Evolutionary conservation across 2,797 vertebrate species (phyloP).

Genomic region (Lateolabrax maculatus): DNA sequence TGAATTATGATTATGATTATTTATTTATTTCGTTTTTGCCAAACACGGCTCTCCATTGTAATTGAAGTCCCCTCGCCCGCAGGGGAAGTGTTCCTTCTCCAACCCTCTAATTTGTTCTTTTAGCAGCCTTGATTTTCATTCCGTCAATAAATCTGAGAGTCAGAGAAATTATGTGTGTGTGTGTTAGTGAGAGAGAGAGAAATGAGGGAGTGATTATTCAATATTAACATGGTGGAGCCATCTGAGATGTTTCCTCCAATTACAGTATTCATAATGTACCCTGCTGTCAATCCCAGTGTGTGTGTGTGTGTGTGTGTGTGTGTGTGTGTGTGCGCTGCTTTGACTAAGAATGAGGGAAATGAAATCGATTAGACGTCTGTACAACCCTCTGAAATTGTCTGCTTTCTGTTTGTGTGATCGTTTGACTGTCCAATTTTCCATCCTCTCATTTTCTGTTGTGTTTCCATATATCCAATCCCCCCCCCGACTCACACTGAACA

Average conservation of each 20-base stretch:
- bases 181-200: constrained; percentile 17
- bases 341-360: constrained; percentile 61
- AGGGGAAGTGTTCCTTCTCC: constrained; percentile 68
- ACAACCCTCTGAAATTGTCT: constrained; percentile 74
- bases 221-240: constrained; percentile 77
- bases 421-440: constrained; percentile 79
- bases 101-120: constrained; percentile 83
- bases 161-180: constrained; percentile 1
- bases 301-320: constrained; percentile 34
- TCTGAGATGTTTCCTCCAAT: constrained; percentile 81
- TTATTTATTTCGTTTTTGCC: constrained; percentile 70
- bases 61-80: constrained; percentile 78
- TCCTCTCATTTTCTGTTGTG: constrained; percentile 68
- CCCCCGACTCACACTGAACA: constrained; percentile 40
- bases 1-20: constrained; percentile 71
- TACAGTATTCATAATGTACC: constrained; percentile 77
- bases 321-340: constrained; percentile 30
- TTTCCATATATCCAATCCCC: constrained; percentile 58
- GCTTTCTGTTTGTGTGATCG: constrained; percentile 65
- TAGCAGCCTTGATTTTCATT: constrained; percentile 79
- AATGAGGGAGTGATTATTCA: constrained; percentile 81
- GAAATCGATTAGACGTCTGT: constrained; percentile 77
- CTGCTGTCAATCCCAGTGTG: constrained; percentile 60
- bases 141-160: constrained; percentile 75
- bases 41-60: constrained; percentile 80